Percentiles rank a stretch among this genome's conserved stretches.
These are phyloP conservation scores for Trialeurodes vaporariorum DNA, from an alignment of 1,140 invertebrate genomes.

Conservation along the genomic window DNA sequence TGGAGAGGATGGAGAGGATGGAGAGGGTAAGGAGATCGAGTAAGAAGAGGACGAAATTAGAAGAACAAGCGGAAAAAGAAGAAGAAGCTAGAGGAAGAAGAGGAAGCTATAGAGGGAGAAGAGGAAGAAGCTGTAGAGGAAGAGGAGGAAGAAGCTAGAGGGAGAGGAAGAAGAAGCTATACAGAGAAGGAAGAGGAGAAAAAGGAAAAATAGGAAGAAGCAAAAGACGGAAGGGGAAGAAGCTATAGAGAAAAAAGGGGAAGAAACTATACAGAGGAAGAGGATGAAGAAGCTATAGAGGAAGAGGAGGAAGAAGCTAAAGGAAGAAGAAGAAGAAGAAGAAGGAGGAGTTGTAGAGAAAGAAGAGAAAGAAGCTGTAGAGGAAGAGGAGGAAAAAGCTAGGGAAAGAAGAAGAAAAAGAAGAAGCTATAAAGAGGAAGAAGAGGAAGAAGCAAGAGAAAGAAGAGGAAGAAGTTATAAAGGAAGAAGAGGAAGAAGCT, in stretches of 20 bases:
- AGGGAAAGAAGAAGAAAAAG: background rate
- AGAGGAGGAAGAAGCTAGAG: background rate
- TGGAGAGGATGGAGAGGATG: too few species aligned
- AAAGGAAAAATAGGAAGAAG: constrained; percentile 3
- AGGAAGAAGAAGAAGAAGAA: background rate
- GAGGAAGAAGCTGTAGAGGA: too few species aligned
- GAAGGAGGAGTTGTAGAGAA: background rate
- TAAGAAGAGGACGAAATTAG: background rate
- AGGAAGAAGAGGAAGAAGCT: too few species aligned
- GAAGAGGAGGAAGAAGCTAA: constrained; percentile 5
- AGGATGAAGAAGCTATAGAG: constrained; percentile 2
- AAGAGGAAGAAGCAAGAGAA: background rate
- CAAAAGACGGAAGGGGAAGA: background rate
- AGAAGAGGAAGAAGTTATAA: background rate
- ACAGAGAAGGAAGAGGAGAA: background rate
- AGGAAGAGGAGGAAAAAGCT: too few species aligned
- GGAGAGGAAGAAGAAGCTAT: background rate
- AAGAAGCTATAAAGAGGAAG: background rate
- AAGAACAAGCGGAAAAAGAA: too few species aligned
- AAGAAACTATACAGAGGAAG: too few species aligned
- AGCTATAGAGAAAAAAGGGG: constrained; percentile 6
- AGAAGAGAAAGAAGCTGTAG: too few species aligned
- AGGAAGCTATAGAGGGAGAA: background rate
- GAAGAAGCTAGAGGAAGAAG: background rate
- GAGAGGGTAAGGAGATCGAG: background rate